These are phyloP conservation scores for Acronicta alni DNA, from an alignment of 2,888 invertebrate species.

Conservation along the genomic window DNA sequence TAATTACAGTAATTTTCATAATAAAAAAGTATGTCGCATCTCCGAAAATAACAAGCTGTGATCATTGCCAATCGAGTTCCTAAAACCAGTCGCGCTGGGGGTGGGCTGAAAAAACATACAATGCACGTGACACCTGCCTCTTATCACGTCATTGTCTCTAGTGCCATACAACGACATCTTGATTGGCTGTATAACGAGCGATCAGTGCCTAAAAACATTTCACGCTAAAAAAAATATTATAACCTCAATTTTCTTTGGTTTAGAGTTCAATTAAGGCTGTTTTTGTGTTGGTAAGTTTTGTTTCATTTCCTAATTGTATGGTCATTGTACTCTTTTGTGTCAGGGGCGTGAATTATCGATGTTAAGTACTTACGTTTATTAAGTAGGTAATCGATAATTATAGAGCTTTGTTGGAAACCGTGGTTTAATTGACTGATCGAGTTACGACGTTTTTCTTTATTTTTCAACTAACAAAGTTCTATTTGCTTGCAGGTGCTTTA, in stretches of 20 bases:
- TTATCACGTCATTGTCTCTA: constrained; percentile 72
- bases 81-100: constrained; percentile 72
- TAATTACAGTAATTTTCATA: background rate
- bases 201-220: constrained; percentile 41
- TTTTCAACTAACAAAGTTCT: too few species aligned
- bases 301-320: constrained; percentile 21
- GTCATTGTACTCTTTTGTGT: constrained; percentile 45
- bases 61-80: constrained; percentile 66
- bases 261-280: constrained; percentile 45
- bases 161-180: constrained; percentile 63
- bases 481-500: too few species aligned
- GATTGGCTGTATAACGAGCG: constrained; percentile 57
- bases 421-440: constrained; percentile 4
- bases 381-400: constrained; percentile 32
- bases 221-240: constrained; percentile 19
- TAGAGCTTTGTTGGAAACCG: constrained; percentile 20
- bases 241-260: constrained; percentile 28
- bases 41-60: constrained; percentile 57
- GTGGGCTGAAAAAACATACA: constrained; percentile 73
- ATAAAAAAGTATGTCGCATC: constrained; percentile 55
- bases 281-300: background rate
- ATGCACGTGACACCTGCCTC: constrained; percentile 84
- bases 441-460: background rate
- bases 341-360: constrained; percentile 52
- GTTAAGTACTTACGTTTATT: constrained; percentile 40